Percentiles rank a stretch among this genome's conserved stretches.
These are phyloP conservation scores for Parauchenoglanis ngamensis DNA, from an alignment of 2,797 vertebrate species.

Conservation along the genomic window DNA sequence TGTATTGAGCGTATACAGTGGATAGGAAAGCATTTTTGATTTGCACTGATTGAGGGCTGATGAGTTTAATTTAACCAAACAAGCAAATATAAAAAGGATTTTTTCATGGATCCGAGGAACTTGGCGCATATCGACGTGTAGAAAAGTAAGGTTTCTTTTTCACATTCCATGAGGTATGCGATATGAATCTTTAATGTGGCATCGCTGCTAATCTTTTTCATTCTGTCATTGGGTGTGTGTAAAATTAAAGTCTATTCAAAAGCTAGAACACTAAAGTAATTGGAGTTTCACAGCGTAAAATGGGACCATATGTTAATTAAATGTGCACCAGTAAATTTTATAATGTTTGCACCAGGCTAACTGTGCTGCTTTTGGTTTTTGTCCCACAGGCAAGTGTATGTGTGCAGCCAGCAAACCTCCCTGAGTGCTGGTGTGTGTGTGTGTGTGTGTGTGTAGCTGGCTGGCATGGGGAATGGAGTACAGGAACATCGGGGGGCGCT, in stretches of 20 bases:
- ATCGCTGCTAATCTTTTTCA: neutral
- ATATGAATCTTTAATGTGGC: neutral
- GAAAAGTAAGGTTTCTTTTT: too few species aligned
- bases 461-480: conserved; percentile 90
- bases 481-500: conserved; percentile 78
- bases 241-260: neutral
- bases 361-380: neutral
- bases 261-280: neutral
- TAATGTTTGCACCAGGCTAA: neutral
- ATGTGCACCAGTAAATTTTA: neutral
- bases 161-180: neutral
- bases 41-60: neutral
- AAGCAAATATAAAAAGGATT: neutral
- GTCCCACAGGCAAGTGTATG: conserved; percentile 26
- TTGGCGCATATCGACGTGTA: too few species aligned
- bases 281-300: neutral
- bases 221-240: neutral
- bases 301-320: neutral
- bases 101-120: neutral
- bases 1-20: neutral
- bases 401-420: conserved; percentile 24
- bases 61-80: neutral
- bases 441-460: conserved; percentile 32
- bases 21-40: neutral
- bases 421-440: conserved; percentile 63